Conservation (phyloP, 2,888 invertebrate species). For the Archips crataeganus region DNA sequence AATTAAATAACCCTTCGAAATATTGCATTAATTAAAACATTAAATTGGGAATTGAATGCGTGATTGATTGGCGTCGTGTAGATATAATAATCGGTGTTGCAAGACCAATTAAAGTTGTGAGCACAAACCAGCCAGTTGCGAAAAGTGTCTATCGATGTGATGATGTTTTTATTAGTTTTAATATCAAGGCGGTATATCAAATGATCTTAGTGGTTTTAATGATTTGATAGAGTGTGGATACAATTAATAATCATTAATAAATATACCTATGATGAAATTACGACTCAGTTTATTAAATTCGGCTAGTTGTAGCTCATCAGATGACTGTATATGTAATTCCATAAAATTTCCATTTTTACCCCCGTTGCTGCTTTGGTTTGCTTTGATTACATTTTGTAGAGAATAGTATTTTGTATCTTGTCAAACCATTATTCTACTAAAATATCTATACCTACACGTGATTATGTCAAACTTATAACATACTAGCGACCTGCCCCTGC, state of each 20-base stretch:
- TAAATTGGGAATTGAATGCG: slow-evolving; percentile 12
- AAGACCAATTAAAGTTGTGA: slow-evolving; percentile 37
- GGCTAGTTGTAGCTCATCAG: too few relatives aligned
- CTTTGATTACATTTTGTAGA: too few relatives aligned
- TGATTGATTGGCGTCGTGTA: slow-evolving; percentile 29
- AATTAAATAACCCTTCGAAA: slow-evolving; percentile 4
- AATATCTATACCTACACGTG: too few relatives aligned
- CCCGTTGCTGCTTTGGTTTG: too few relatives aligned
- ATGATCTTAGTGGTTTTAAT: neutral
- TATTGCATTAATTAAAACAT: neutral
- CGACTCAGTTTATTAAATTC: neutral
- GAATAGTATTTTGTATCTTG: too few relatives aligned
- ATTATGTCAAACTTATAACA: too few relatives aligned
- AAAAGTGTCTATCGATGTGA: slow-evolving; percentile 26
- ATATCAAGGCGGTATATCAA: neutral
- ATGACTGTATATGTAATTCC: too few relatives aligned
- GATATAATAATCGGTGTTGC: slow-evolving; percentile 33
- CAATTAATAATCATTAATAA: neutral
- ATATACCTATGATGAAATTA: neutral
- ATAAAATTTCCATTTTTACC: too few relatives aligned
- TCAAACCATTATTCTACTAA: too few relatives aligned
- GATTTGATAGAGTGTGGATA: neutral
- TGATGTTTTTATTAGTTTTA: slow-evolving; percentile 27
- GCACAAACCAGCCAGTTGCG: slow-evolving; percentile 36
- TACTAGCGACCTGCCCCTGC: too few relatives aligned